Evolutionary conservation across 2,888 invertebrate species (phyloP), one percentile per base, ranked within the genome.

Genomic region (Anticlea derivata): DNA sequence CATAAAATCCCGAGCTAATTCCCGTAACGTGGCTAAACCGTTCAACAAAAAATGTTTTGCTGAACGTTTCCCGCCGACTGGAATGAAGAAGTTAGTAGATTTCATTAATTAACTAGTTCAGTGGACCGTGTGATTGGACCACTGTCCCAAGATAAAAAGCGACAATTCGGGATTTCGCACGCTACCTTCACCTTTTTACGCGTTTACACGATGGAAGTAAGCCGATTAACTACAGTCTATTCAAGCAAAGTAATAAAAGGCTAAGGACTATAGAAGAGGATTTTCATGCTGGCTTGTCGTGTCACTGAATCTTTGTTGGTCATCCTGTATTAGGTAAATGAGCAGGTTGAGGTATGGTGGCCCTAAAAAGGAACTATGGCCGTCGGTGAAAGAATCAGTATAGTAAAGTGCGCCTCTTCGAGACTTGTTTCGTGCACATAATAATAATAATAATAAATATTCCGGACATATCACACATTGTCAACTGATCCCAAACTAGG

Each of bases 31-130:
- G 39, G 20, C 52, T 29, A 39, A 53, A 30, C 13, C 37, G 30
- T 53, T 38, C 34, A 53, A 39, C 48, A 48, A 53, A 53, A 53
- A 53, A 53, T 47, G 37, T 38, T 48, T 48, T 48, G 33, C 33
- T 38, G 53, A 53, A 53, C 53, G 39, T 44, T 53, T 53, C 68
- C 63, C 68, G 72, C 86, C 79, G 80, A 75, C 74, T 83, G 78
- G 84, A 80, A 72, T 70, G 72, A 76, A 76, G 75, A 82, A 84
- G 87, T 87, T 90, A 90, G 88, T 88, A 86, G 89, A 89, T 90
- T 90, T 87, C 87, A 86, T 86, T 90, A 90, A 90, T 90, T 89
- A 90, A 88, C 88, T 80, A 85, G 89, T 83, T 85, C 89, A 86
- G 69, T 86, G 88, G 78, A 83, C 85, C 89, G 86, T 70, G 80